These are phyloP conservation scores for Campaea margaritaria DNA, from an alignment of 2,888 invertebrate genomes.

Conservation along the genomic window DNA sequence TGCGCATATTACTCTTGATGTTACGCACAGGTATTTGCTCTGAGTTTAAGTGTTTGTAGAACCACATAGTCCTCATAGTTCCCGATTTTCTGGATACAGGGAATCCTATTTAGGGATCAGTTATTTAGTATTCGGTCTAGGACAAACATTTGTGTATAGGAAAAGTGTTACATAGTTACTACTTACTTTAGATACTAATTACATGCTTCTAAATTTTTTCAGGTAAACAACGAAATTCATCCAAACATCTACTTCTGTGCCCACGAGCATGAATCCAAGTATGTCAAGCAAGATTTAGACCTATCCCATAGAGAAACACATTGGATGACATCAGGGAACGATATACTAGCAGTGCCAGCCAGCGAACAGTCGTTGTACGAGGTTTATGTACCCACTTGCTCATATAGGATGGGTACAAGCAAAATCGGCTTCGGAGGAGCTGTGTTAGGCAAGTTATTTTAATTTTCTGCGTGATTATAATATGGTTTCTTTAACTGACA, in stretches of 20 bases:
- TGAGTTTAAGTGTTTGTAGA: too few species aligned
- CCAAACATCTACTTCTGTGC: conserved; percentile 85
- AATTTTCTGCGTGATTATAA: background rate
- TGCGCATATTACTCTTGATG: too few species aligned
- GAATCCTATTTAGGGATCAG: too few species aligned
- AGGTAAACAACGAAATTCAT: conserved; percentile 87
- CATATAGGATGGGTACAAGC: conserved; percentile 97
- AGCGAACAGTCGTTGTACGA: conserved; percentile 85
- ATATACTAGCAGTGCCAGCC: conserved; percentile 55
- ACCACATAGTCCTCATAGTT: too few species aligned
- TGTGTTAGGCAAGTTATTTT: conserved; percentile 86
- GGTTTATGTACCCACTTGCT: conserved; percentile 96
- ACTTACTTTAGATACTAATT: background rate
- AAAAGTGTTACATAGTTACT: too few species aligned
- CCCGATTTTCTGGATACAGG: too few species aligned
- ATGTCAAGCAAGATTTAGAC: conserved; percentile 68
- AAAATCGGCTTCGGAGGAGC: conserved; percentile 95
- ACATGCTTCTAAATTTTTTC: conserved; percentile 54
- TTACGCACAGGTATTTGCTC: too few species aligned
- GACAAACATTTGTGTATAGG: too few species aligned
- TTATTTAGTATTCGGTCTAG: too few species aligned
- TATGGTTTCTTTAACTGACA: background rate
- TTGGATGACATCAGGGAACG: conserved; percentile 49
- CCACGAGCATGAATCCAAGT: conserved; percentile 89
- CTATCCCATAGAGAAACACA: conserved; percentile 51